Conservation (phyloP, 2,888 invertebrate genomes). For the Eupithecia insigniata region DNA sequence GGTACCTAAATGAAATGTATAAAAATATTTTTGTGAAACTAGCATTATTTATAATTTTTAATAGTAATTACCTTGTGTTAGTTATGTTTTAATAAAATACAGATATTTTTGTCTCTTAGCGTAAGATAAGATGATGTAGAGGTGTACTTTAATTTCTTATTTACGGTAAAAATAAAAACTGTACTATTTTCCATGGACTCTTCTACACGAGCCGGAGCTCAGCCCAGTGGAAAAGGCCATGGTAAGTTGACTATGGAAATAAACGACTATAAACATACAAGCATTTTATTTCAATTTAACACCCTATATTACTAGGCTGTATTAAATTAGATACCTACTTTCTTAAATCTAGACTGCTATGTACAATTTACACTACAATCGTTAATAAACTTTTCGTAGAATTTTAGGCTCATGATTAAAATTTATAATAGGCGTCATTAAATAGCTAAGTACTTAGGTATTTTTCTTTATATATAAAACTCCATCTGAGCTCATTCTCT, state of each 20-base stretch:
- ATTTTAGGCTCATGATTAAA: background rate
- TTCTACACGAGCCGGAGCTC: constrained; percentile 76
- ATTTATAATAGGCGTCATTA: background rate
- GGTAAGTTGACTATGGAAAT: constrained; percentile 78
- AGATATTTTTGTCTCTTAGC: constrained; percentile 42
- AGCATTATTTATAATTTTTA: constrained; percentile 35
- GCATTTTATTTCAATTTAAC: constrained; percentile 45
- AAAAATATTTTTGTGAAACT: constrained; percentile 38
- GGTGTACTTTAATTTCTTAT: constrained; percentile 40
- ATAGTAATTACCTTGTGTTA: constrained; percentile 36
- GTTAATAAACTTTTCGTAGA: background rate
- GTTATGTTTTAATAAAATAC: constrained; percentile 44
- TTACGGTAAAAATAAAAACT: constrained; percentile 47
- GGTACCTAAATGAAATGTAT: constrained; percentile 36
- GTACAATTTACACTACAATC: constrained; percentile 14
- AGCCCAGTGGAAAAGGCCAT: constrained; percentile 78
- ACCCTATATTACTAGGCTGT: constrained; percentile 10
- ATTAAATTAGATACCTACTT: background rate
- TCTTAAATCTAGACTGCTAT: constrained; percentile 9
- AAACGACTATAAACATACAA: constrained; percentile 60
- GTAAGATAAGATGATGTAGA: constrained; percentile 43
- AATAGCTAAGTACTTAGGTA: background rate
- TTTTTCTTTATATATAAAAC: background rate
- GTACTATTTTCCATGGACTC: constrained; percentile 81
- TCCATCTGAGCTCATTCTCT: background rate